Percentiles rank a stretch among this genome's conserved stretches.
These are phyloP conservation scores for Drosophila bifasciata DNA, from an alignment of 1,140 invertebrate species.

Conservation along the genomic window DNA sequence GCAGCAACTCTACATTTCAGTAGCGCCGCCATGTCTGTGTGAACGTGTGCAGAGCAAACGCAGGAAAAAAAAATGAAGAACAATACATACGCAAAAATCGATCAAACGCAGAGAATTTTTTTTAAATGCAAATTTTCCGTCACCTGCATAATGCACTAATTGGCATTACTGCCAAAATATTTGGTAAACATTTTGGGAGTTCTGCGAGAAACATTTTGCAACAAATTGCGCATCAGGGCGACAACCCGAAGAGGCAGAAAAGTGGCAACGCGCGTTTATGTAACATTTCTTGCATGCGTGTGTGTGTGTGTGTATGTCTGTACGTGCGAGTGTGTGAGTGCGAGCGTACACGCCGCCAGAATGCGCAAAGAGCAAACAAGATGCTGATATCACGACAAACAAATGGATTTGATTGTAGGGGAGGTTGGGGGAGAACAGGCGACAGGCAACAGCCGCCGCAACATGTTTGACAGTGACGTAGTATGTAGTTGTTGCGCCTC, in stretches of 20 bases:
- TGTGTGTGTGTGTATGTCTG: slow-evolving; percentile 23
- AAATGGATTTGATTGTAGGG: slow-evolving; percentile 30
- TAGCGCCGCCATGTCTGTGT: slow-evolving; percentile 46
- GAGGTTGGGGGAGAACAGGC: slow-evolving; percentile 35
- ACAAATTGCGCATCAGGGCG: slow-evolving; percentile 45
- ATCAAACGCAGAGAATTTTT: slow-evolving; percentile 71
- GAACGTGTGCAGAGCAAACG: slow-evolving; percentile 57
- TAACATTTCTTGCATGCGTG: slow-evolving; percentile 54
- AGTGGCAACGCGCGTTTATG: slow-evolving; percentile 70
- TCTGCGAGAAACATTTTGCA: slow-evolving; percentile 21
- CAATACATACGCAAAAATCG: slow-evolving; percentile 79
- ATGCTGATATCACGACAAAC: slow-evolving; percentile 57
- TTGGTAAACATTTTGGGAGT: slow-evolving; percentile 54
- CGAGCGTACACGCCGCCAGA: slow-evolving; percentile 62
- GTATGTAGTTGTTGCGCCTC: slow-evolving; percentile 61
- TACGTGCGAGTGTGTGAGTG: slow-evolving; percentile 45
- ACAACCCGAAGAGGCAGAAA: slow-evolving; percentile 42
- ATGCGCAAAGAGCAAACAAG: slow-evolving; percentile 62
- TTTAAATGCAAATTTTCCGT: slow-evolving; percentile 41
- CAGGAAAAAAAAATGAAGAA: slow-evolving; percentile 64
- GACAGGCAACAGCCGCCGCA: slow-evolving; percentile 56
- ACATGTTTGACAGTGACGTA: slow-evolving; percentile 57
- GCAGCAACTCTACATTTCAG: slow-evolving; percentile 22
- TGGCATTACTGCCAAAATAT: slow-evolving; percentile 24
- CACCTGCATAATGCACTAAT: slow-evolving; percentile 34